These are phyloP conservation scores for Coturnix japonica DNA, from an alignment of 2,113 vertebrate genomes.

Conservation along the genomic window DNA sequence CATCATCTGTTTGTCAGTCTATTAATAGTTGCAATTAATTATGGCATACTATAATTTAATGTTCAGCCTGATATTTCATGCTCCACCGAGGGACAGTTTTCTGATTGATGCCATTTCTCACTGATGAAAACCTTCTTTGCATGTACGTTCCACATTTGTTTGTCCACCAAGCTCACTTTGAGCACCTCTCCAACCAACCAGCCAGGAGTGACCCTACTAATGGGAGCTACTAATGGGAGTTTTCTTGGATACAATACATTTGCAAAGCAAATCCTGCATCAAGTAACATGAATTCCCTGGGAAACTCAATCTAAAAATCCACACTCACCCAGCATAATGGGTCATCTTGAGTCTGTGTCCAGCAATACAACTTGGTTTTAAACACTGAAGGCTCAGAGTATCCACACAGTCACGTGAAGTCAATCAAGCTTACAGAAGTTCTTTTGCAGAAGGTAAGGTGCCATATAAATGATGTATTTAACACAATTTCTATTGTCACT, in stretches of 20 bases:
- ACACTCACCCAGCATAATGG: not conserved
- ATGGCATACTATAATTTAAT: not conserved
- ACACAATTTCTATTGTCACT: not conserved
- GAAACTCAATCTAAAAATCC: not conserved
- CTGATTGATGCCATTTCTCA: not conserved
- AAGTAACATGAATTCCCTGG: not conserved
- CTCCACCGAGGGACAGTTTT: not conserved
- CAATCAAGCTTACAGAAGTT: not conserved
- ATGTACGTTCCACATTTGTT: not conserved
- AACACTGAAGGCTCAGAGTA: not conserved
- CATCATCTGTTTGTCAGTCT: not conserved
- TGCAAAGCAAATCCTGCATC: not conserved
- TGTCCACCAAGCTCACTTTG: not conserved
- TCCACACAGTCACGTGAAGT: not conserved
- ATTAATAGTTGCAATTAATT: not conserved
- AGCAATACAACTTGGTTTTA: not conserved
- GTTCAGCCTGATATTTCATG: not conserved
- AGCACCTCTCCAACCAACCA: not conserved
- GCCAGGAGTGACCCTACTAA: not conserved
- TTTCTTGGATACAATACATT: not conserved
- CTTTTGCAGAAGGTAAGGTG: not conserved
- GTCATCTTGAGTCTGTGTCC: not conserved
- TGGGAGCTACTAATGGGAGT: not conserved
- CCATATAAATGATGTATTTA: not conserved
- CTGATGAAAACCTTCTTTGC: not conserved